Percentiles rank a stretch among this genome's conserved stretches.
phyloP scores from a whole-genome alignment of 2,797 vertebrate genomes.

The Acrocephalus scirpaceus region DNA sequence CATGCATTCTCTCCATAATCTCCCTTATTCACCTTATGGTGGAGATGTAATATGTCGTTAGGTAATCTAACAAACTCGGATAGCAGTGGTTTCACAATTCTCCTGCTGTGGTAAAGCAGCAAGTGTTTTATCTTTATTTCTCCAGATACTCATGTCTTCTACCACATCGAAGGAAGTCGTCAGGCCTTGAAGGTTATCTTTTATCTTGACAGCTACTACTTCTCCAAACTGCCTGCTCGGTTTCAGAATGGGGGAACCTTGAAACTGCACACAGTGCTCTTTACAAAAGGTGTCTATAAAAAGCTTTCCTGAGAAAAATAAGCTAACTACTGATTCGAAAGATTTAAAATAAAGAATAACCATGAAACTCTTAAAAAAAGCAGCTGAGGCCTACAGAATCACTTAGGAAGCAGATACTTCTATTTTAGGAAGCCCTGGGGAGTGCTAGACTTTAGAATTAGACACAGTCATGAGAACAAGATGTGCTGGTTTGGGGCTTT shows the following conservation, averaged over 20 bases:
- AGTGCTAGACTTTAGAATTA: background rate
- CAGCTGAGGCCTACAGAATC: background rate
- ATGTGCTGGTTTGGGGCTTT: background rate
- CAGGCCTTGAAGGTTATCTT: conserved; percentile 91
- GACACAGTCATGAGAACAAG: background rate
- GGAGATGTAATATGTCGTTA: background rate
- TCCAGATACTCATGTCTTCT: conserved; percentile 89
- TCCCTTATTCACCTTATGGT: background rate
- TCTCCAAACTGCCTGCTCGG: conserved; percentile 92
- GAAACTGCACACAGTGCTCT: conserved; percentile 91
- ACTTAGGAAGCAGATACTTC: background rate
- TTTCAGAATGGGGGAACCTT: conserved; percentile 92
- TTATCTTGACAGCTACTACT: conserved; percentile 94
- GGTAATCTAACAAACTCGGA: background rate
- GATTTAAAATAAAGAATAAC: background rate
- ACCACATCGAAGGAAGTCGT: conserved; percentile 94
- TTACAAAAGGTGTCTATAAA: conserved; percentile 86
- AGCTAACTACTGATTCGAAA: background rate
- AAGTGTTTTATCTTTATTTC: conserved; percentile 46
- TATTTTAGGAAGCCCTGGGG: background rate
- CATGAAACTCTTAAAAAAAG: background rate
- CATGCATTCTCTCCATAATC: background rate
- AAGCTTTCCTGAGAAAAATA: conserved; percentile 37
- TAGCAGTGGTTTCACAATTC: background rate
- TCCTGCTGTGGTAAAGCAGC: conserved; percentile 16